Percentiles rank a stretch among this genome's conserved stretches.
Conservation (phyloP, 2,888 invertebrate species). For the Hemistola chrysoprasaria region DNA sequence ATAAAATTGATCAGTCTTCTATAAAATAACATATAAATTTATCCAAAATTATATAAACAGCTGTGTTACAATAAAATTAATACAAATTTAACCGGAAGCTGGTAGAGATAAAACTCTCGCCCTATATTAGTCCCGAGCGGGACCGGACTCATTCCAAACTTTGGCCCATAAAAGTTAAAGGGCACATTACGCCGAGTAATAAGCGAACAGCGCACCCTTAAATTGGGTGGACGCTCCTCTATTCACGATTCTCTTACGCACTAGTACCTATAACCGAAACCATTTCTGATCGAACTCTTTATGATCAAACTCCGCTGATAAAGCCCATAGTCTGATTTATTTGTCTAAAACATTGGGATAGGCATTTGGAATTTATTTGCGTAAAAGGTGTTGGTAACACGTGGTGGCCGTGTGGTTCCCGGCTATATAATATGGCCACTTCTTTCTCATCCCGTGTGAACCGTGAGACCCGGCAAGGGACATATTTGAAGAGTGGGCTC, state of each 20-base stretch:
- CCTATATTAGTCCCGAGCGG: constrained; percentile 67
- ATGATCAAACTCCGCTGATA: too few species aligned
- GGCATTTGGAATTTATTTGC: too few species aligned
- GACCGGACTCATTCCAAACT: constrained; percentile 66
- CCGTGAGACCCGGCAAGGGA: too few species aligned
- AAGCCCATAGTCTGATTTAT: too few species aligned
- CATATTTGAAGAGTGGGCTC: too few species aligned
- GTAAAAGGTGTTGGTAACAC: too few species aligned
- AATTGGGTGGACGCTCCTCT: constrained; percentile 59
- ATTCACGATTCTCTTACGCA: constrained; percentile 40
- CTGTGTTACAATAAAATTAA: constrained; percentile 52
- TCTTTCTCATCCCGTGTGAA: too few species aligned
- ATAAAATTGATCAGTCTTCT: not conserved
- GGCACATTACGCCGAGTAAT: constrained; percentile 78
- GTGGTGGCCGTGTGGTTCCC: too few species aligned
- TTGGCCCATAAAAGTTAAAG: constrained; percentile 78
- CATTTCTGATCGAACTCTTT: not conserved
- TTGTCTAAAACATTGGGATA: too few species aligned
- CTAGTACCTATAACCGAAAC: not conserved
- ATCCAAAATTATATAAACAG: constrained; percentile 29
- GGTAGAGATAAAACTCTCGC: constrained; percentile 66
- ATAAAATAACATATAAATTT: too few species aligned
- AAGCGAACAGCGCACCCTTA: constrained; percentile 70
- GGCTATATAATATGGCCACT: too few species aligned
- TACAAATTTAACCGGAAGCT: constrained; percentile 59